Conservation (phyloP, 1,140 invertebrate species). For the Sycophila sp. region DNA sequence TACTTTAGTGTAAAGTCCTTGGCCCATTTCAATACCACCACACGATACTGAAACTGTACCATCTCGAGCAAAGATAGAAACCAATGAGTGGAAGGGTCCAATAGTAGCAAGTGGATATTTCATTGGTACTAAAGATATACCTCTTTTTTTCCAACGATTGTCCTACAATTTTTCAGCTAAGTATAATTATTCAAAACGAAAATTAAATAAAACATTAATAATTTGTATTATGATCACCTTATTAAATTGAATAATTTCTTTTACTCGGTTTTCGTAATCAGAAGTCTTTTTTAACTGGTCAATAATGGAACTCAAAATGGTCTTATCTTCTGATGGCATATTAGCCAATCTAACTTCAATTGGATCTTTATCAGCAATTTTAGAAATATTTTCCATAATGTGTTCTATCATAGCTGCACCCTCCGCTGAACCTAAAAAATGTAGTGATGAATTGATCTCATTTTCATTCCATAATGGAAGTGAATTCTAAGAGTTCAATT, state of each 20-base stretch:
- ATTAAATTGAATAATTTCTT: no score
- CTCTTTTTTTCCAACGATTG: slow-evolving; percentile 83
- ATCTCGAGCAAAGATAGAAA: slow-evolving; percentile 80
- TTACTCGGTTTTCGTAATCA: slow-evolving; percentile 67
- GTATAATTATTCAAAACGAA: no score
- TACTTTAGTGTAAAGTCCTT: slow-evolving; percentile 83
- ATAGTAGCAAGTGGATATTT: slow-evolving; percentile 71
- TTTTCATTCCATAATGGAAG: slow-evolving; percentile 39
- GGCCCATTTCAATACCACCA: slow-evolving; percentile 86
- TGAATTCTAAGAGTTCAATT: background rate
- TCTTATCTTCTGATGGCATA: no score
- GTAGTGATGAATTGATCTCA: background rate
- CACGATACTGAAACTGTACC: slow-evolving; percentile 82
- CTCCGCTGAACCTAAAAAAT: slow-evolving; percentile 22
- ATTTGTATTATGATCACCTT: no score
- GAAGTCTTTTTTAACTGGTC: no score
- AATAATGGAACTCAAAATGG: no score
- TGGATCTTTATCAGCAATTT: slow-evolving; percentile 74
- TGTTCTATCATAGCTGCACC: slow-evolving; percentile 72
- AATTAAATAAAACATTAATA: no score
- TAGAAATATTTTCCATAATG: slow-evolving; percentile 85
- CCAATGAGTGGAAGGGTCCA: slow-evolving; percentile 71
- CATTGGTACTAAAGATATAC: slow-evolving; percentile 75
- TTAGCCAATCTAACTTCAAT: slow-evolving; percentile 74
- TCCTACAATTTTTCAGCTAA: slow-evolving; percentile 52